Evolutionary conservation across 1,140 invertebrate species (phyloP), one percentile per base, ranked within the genome.

Genomic region (Oscheius sp.): DNA sequence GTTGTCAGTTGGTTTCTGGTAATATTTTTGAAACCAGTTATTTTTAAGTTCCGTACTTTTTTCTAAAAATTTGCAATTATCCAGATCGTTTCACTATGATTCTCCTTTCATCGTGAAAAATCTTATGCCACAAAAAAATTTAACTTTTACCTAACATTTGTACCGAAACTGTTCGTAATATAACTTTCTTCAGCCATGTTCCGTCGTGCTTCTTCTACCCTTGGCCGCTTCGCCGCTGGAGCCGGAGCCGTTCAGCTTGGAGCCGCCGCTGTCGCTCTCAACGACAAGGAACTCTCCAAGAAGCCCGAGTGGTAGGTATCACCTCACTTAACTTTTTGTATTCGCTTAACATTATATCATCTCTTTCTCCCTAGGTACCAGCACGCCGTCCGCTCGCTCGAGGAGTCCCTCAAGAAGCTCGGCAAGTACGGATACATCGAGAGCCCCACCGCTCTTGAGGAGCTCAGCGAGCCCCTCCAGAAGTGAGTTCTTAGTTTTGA

Each of bases 301-400:
- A 79, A 79, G 36, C 78, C 78, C 31, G 68, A 65, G 20, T 79
- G 78, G 78, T 79, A 31, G n/a, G 46, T 42, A 31, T 46, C 35
- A 26, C 23, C 26, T 59, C 26, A 18, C 15, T 18, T 59, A 18
- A 20, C 13, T 59, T 42, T 64, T 66, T 64, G 20, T 65, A n/a
- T 58, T 67, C 7, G 26, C 4, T 67, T 23, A 38, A 68, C 63
- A 20, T 62, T 66, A n/a, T 20, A 58, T 18, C 7, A 68, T n/a
- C 26, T 23, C 28, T 18, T 3, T 18, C 20, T n/a, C 20, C 26
- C 15, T 23, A 68, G 66, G 66, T 68, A 76, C 55, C 55, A 77
- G 52, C 20, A 64, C 10, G 68, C 76, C 34, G 76, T 77, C 26
- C 38, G 18, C 45, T 72, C 68, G 18, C 58, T 77, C 2, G 76